Conservation (phyloP, 2,113 vertebrate species). For the Sebastes fasciatus region DNA sequence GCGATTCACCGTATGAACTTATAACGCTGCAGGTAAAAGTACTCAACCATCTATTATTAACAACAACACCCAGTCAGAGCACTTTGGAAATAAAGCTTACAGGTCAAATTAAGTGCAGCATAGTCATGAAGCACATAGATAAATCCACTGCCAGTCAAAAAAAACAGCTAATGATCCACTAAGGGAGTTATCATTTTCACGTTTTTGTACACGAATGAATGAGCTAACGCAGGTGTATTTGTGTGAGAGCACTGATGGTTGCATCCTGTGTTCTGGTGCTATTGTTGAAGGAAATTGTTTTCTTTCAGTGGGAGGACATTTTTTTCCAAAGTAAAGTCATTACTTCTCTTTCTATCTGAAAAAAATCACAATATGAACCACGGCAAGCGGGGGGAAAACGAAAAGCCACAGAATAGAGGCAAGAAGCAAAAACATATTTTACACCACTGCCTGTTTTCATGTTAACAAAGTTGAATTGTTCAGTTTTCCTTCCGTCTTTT, state of each 20-base stretch:
- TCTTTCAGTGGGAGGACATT: constrained; percentile 16
- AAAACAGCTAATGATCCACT: constrained; percentile 56
- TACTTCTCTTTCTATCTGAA: constrained; percentile 3
- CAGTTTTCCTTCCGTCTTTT: background rate
- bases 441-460: background rate
- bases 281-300: constrained; percentile 11
- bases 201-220: background rate
- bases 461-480: background rate
- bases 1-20: constrained; percentile 51
- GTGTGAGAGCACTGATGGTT: background rate
- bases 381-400: background rate
- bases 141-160: constrained; percentile 35
- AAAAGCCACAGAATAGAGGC: background rate
- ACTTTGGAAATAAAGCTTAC: constrained; percentile 30
- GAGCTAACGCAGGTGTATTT: background rate
- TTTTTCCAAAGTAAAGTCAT: background rate
- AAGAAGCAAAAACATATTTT: background rate
- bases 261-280: background rate
- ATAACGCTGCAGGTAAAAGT: constrained; percentile 45
- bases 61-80: constrained; percentile 28
- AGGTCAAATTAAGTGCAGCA: constrained; percentile 17
- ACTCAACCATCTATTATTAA: constrained; percentile 73
- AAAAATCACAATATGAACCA: constrained; percentile 19
- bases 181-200: constrained; percentile 36
- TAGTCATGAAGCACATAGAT: constrained; percentile 19